Base-by-base conservation (phyloP, 2,888 invertebrate species). In the Chrysomela aeneicollis region DNA sequence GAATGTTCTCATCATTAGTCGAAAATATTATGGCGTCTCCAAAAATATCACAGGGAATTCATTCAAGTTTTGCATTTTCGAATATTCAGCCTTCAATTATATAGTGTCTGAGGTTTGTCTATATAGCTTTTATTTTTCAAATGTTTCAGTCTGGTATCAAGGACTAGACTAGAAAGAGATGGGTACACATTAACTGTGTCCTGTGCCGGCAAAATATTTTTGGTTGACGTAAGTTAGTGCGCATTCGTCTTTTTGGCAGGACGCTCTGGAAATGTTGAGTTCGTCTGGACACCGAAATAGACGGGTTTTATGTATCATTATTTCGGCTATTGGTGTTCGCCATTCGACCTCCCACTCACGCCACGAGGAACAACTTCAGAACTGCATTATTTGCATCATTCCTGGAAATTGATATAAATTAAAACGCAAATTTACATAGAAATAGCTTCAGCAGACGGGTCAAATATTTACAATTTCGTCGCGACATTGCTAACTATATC, bases 241-340 rank as follows among this genome's bases (percentile, higher is more conserved):
- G 42, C 12, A 42, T 15, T 42, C n/a, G 42, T 1, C 42, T 21
- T 57, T 57, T 57, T 57, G 57, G 57, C 57, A 57, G n/a, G 42
- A 57, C 57, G n/a, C 18, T 57, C 26, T 26, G 22, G 46, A 46
- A 46, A 57, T 46, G 46, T 19, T 57, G 46, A 26, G 17, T 32
- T 57, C 46, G 57, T 46, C 57, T 57, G 26, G 57, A 57, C 57
- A 19, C 57, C 26, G 30, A 46, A 47, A 57, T 57, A 57, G 57
- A 57, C 46, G 26, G 15, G 10, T 15, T 42, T n/a, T 15, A 15
- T 26, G 21, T 21, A n/a, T n/a, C n/a, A 30, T 46, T 47, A 15
- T 26, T 46, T 46, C 12, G 47, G 10, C 57, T 15, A 42, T 42
- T 42, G 2, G n/a, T 6, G 6, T 26, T 6, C 26, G 6, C 6